Evolutionary conservation across 2,888 invertebrate genomes (phyloP).

Genomic region (Alviniconcha strummeri): DNA sequence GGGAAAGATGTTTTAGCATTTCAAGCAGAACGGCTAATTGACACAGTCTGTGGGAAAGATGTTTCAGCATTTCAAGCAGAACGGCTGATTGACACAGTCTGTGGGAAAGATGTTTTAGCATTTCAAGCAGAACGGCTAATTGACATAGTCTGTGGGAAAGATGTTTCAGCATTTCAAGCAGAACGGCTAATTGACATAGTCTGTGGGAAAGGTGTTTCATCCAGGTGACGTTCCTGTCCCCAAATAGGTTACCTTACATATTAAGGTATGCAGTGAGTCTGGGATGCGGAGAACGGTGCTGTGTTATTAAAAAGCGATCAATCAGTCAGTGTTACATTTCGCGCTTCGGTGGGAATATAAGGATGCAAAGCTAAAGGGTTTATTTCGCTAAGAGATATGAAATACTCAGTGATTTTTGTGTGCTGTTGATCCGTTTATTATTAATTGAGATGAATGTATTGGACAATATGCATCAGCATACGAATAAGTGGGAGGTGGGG

Average conservation of each 20-base stretch:
- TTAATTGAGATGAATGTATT: too few species aligned
- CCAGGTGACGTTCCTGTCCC: slow-evolving; percentile 76
- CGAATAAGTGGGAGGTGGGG: too few species aligned
- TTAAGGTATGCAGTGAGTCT: too few species aligned
- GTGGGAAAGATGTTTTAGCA: slow-evolving; percentile 91
- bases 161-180: slow-evolving; percentile 90
- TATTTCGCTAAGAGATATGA: neutral
- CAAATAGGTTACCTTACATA: neutral
- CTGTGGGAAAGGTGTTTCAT: slow-evolving; percentile 91
- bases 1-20: slow-evolving; percentile 79
- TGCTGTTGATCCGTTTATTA: too few species aligned
- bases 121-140: slow-evolving; percentile 87
- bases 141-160: slow-evolving; percentile 87
- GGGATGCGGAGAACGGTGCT: too few species aligned
- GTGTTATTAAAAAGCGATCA: too few species aligned
- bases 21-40: slow-evolving; percentile 86
- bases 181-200: slow-evolving; percentile 85
- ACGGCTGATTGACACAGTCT: slow-evolving; percentile 86
- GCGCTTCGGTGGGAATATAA: too few species aligned
- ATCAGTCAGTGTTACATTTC: too few species aligned
- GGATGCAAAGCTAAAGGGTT: neutral
- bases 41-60: slow-evolving; percentile 89
- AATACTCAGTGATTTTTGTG: neutral
- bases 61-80: slow-evolving; percentile 89
- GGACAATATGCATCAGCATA: too few species aligned